Evolutionary conservation across 2,113 vertebrate species (phyloP).

Genomic region (Willisornis vidua): DNA sequence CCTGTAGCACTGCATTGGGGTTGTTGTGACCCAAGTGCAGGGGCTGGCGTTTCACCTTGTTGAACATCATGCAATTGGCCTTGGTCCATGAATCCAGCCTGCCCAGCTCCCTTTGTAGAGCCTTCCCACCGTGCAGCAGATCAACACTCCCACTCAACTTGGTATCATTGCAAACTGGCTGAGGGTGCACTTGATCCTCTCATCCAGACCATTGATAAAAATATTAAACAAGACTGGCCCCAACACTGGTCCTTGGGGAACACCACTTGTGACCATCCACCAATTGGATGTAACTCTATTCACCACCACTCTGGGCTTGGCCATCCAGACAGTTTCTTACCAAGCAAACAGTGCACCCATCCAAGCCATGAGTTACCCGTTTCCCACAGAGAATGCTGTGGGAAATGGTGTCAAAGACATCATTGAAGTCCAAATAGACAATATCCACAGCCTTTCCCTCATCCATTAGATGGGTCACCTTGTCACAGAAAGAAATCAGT

Average conservation of each 20-base stretch:
- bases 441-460: neutral
- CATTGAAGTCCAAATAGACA: neutral
- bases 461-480: neutral
- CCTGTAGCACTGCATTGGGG: neutral
- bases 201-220: neutral
- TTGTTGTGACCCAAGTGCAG: neutral
- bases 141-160: neutral
- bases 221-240: neutral
- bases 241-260: neutral
- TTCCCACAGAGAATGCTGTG: neutral
- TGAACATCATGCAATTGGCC: neutral
- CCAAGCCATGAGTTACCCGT: neutral
- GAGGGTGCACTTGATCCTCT: neutral
- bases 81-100: neutral
- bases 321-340: neutral
- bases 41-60: neutral
- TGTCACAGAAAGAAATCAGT: neutral
- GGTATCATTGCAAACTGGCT: neutral
- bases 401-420: neutral
- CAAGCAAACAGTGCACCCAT: accelerated
- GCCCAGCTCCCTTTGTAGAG: neutral
- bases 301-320: neutral
- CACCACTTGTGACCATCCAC: too few species aligned
- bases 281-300: neutral
- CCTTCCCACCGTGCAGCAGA: neutral